Evolutionary conservation across 2,888 invertebrate species (phyloP), one percentile per base, ranked within the genome.

Genomic region (Trilocha varians): DNA sequence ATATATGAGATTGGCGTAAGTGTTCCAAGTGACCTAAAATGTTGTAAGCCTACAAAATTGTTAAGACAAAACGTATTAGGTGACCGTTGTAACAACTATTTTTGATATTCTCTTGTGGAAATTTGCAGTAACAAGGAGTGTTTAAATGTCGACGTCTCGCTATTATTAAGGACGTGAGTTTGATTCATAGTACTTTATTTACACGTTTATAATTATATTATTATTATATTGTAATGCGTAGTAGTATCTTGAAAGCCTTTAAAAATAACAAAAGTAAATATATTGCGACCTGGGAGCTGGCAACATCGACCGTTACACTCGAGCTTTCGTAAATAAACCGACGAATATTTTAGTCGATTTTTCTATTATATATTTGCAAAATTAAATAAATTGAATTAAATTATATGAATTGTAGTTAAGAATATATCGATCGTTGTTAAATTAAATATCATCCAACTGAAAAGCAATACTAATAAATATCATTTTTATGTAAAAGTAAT

Each of bases 21-120:
- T 65, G 68, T 77, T 77, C 71, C 70, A 70, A 71, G 71, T 75
- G 79, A 78, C 75, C 73, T 78, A 75, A 61, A 68, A 62, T 70
- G 77, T 75, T 77, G 65, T 72, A 71, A 75, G 70, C 71, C 67
- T 75, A 76, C 78, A 77, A 67, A 77, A 60, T 71, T 74, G 72
- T 77, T 76, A 78, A 25, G 73, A 65, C 82, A 80, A 74, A 79
- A 74, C 71, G 73, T 82, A 79, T 75, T 57, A 65, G 71, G 70
- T 64, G 68, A 66, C 73, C 68, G 77, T 78, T 72, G 75, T 77
- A 78, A 76, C 80, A 76, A 82, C 84, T 85, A 85, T 85, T 85
- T 85, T 85, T 85, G 85, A 85, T 85, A 85, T 79, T 72, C 79
- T 85, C 85, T 85, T 85, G 82, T 84, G 85, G 85, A 82, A 83